Evolutionary conservation across 92 coral and sea anemone genomes (phyloP).

Genomic region (Virgularia gustaviana): DNA sequence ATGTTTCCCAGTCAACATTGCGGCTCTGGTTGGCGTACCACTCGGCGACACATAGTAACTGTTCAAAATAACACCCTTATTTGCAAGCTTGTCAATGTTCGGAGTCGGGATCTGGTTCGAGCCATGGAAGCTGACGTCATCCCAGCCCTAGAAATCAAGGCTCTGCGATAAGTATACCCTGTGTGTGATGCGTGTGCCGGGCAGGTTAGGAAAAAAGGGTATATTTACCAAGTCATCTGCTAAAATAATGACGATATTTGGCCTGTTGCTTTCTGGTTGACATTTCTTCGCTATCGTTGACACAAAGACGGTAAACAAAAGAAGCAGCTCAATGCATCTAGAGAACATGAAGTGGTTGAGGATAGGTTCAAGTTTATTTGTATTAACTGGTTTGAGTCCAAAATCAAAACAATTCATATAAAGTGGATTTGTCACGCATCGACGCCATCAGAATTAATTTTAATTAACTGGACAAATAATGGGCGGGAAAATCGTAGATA

Average conservation of each 20-base stretch:
- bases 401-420: too few relatives aligned
- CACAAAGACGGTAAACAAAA: background rate
- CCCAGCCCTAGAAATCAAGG: constrained; percentile 72
- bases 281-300: background rate
- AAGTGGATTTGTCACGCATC: too few relatives aligned
- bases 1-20: constrained; percentile 93
- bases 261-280: constrained; percentile 40
- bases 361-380: background rate
- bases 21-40: constrained; percentile 90
- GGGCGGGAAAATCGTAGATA: too few relatives aligned
- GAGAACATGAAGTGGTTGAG: background rate
- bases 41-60: constrained; percentile 88
- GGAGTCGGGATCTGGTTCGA: constrained; percentile 97
- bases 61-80: constrained; percentile 82
- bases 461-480: too few relatives aligned
- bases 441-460: too few relatives aligned
- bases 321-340: background rate
- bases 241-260: constrained; percentile 87
- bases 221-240: constrained; percentile 88
- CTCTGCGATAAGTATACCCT: background rate
- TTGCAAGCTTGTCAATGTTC: constrained; percentile 84
- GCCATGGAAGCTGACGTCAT: constrained; percentile 97
- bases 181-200: too few relatives aligned
- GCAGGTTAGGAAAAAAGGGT: too few relatives aligned
- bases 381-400: background rate